Conservation (phyloP, 2,113 vertebrate species). For the Pseudorhombus dupliciocellatus region DNA sequence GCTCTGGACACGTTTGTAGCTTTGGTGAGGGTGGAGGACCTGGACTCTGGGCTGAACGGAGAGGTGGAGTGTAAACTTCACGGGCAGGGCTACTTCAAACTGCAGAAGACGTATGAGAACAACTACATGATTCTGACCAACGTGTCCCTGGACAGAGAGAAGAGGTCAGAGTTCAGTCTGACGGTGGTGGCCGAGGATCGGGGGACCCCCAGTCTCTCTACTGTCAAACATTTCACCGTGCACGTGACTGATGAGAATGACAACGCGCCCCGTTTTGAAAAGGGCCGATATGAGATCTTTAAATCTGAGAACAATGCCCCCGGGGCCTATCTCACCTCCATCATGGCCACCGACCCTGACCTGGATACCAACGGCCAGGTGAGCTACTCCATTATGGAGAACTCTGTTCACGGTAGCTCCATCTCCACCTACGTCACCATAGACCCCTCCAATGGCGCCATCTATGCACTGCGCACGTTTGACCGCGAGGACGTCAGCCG, state of each 20-base stretch:
- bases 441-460: constrained; percentile 92
- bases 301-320: constrained; percentile 96
- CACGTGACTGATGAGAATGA: constrained; percentile 95
- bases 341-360: constrained; percentile 92
- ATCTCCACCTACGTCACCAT: constrained; percentile 95
- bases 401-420: constrained; percentile 85
- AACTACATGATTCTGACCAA: constrained; percentile 98
- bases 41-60: constrained; percentile 91
- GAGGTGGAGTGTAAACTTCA: constrained; percentile 91
- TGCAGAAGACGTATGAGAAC: constrained; percentile 94
- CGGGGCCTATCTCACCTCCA: constrained; percentile 89
- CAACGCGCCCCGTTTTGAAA: constrained; percentile 94
- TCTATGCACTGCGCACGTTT: constrained; percentile 93
- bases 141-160: constrained; percentile 91
- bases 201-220: constrained; percentile 91
- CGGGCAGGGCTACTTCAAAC: constrained; percentile 92
- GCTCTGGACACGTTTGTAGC: constrained; percentile 94
- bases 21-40: constrained; percentile 92
- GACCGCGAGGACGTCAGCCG: constrained; percentile 94
- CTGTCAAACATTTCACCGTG: constrained; percentile 94
- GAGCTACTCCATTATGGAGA: constrained; percentile 94
- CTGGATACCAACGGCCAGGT: constrained; percentile 93
- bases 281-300: constrained; percentile 91
- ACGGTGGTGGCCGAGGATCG: constrained; percentile 94
- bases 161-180: constrained; percentile 93